Evolutionary conservation across 2,113 vertebrate species (phyloP), one percentile per base, ranked within the genome.

Genomic region (Thermophis baileyi): DNA sequence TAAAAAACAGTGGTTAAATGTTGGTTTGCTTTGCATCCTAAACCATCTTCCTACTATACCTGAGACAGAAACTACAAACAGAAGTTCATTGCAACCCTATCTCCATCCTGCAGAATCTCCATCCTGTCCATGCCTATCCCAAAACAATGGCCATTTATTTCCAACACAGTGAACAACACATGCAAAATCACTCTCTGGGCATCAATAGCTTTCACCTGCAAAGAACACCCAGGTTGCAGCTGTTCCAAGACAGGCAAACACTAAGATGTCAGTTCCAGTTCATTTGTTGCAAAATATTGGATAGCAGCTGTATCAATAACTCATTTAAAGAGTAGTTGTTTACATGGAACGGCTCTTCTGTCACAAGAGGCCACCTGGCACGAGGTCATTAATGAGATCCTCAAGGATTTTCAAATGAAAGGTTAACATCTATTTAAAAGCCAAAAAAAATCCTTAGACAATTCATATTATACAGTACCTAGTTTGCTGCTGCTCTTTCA

Each of bases 391-490:
- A 95, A 95, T 94, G 95, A 96, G 91, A 94, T 95, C 93, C 94
- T 95, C 74, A 92, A 97, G 93, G 94, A 94, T 94, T 96, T 97
- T 94, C 87, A 96, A 93, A 95, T 92, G 93, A 94, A 96, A 95
- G 47, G 3, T 93, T 94, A 94, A 94, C 50, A 57, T 95, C 90
- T 92, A 94, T 93, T 95, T 93, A 87, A 94, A 87, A 89, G 54
- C 93, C 90, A 94, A 85, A n/a, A 0, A 60, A 57, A 25, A 89
- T 69, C 92, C 88, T 14, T 0, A 55, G 94, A 92, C 74, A 81
- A 95, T 91, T 93, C 90, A 3, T n/a, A 55, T 92, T 90, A 86
- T 22, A n/a, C n/a, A n/a, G n/a, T n/a, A 92, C 89, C 81, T 54
- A 94, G 35, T 86, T 69, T 69, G 96, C 93, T 93, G 63, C 90